Conservation (phyloP, 2,888 invertebrate species). For the Parthenolecanium corni region DNA sequence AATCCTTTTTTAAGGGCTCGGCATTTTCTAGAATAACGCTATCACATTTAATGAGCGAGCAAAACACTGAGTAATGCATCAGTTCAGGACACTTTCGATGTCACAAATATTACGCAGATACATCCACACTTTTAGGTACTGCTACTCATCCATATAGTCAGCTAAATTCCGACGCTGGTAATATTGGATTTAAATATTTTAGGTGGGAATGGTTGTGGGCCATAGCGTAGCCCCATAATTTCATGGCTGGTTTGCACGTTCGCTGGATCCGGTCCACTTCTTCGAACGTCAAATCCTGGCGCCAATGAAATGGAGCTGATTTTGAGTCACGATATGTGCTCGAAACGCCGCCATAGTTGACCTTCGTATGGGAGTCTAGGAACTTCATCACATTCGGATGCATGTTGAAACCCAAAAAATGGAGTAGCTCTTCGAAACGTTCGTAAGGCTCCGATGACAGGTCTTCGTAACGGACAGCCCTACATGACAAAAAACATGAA, state of each 20-base stretch:
- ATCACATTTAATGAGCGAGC: no score
- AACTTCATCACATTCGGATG: conserved; percentile 58
- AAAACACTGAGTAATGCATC: no score
- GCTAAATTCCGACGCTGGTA: conserved; percentile 10
- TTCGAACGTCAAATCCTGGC: conserved; percentile 55
- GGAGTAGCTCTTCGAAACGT: conserved; percentile 55
- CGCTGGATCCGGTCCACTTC: conserved; percentile 59
- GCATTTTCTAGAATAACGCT: no score
- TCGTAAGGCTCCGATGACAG: conserved; percentile 62
- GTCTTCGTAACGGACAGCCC: conserved; percentile 75
- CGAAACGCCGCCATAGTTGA: conserved; percentile 60
- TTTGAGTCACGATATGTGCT: conserved; percentile 78
- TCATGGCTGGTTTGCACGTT: conserved; percentile 63
- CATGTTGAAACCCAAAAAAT: conserved; percentile 62
- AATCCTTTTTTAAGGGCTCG: no score
- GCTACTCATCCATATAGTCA: no score
- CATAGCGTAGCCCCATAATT: conserved; percentile 66
- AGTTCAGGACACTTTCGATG: no score
- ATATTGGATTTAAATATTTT: conserved; percentile 49
- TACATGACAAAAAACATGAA: conserved; percentile 39
- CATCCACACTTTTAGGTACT: no score
- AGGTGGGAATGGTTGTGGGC: conserved; percentile 49
- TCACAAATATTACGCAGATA: no score
- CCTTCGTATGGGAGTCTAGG: conserved; percentile 68
- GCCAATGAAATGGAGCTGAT: conserved; percentile 77